phyloP scores from a whole-genome alignment of 2,113 vertebrate species.

The Cygnus buccinator region DNA sequence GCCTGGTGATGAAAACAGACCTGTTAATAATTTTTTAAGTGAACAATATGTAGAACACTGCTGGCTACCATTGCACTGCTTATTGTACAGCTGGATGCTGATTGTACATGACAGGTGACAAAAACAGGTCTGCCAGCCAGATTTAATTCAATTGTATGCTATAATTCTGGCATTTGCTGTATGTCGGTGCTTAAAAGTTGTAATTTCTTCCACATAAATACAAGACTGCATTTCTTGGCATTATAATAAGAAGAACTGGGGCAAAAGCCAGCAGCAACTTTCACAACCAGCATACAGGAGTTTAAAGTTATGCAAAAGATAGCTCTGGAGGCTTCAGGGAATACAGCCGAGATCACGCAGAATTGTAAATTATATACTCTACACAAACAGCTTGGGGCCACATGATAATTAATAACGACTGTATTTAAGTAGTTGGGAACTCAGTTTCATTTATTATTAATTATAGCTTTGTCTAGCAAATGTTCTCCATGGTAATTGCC shows the following conservation, averaged over 20 bases:
- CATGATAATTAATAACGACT: conserved; percentile 63
- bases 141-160: background rate
- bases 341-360: conserved; percentile 18
- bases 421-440: conserved; percentile 55
- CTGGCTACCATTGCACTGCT: background rate
- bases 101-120: conserved; percentile 16
- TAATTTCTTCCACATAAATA: conserved; percentile 29
- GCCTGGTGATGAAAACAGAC: background rate
- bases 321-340: conserved; percentile 14
- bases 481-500: conserved; percentile 44
- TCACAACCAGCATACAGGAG: background rate
- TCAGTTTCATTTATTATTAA: conserved; percentile 66
- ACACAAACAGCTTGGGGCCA: conserved; percentile 53
- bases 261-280: conserved; percentile 19
- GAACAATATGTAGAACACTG: background rate
- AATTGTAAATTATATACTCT: conserved; percentile 52
- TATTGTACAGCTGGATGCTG: background rate
- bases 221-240: background rate
- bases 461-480: conserved; percentile 65
- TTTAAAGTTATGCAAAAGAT: conserved; percentile 33
- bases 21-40: conserved; percentile 4
- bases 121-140: conserved; percentile 1
- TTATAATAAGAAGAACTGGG: background rate
- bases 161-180: background rate
- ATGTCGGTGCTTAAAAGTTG: background rate